A percentile compares a stretch with the other conserved stretches of the same genome.
phyloP scores from a whole-genome alignment of 2,888 invertebrate species.

The Mimachlamys varia region DNA sequence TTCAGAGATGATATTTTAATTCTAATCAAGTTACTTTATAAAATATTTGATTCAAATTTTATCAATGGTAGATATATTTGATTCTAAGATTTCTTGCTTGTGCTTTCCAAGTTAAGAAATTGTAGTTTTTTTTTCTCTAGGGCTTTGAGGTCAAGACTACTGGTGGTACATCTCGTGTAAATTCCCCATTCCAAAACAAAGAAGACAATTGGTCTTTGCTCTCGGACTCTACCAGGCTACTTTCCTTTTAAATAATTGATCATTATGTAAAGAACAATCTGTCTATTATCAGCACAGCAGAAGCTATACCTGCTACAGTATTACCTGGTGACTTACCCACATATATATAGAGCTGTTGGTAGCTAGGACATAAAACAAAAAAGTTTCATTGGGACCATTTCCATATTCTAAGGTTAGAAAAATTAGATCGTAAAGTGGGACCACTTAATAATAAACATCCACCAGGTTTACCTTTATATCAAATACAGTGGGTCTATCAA shows the following conservation, averaged over 20 bases:
- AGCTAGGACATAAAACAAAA: no score
- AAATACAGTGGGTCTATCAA: no score
- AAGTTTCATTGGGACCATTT: no score
- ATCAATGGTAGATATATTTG: neutral
- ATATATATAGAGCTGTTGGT: no score
- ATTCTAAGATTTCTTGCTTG: neutral
- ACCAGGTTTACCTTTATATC: no score
- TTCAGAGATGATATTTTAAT: conserved; percentile 16
- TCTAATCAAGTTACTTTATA: conserved; percentile 28
- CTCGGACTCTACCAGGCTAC: neutral
- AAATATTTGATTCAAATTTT: neutral
- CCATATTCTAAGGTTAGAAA: no score
- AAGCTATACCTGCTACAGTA: no score
- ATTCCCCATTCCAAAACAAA: neutral
- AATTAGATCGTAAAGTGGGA: no score
- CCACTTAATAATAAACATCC: no score
- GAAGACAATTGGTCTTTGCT: neutral
- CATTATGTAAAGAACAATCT: neutral
- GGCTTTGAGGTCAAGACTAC: conserved; percentile 8
- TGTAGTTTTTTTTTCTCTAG: neutral
- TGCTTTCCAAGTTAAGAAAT: neutral
- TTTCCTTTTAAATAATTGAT: neutral
- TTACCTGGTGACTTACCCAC: no score
- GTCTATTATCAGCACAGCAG: no score
- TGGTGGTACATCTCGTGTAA: neutral